These are phyloP conservation scores for Diachrysia chrysitis DNA, from an alignment of 2,888 invertebrate genomes.

Conservation along the genomic window DNA sequence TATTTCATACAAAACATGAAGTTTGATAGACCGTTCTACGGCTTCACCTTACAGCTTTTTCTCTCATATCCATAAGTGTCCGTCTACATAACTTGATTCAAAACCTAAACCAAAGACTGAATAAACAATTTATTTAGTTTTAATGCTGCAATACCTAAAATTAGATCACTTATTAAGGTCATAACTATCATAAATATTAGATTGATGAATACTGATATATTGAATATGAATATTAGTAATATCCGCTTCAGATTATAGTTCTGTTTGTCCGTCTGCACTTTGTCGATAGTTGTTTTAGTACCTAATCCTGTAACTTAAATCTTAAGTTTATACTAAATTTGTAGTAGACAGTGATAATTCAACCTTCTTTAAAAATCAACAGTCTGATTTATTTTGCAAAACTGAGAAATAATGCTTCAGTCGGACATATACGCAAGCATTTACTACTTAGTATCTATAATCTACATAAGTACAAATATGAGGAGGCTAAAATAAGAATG, in stretches of 20 bases:
- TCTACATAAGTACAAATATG: neutral
- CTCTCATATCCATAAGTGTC: neutral
- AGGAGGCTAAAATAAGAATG: constrained; percentile 29
- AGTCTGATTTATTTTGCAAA: no score
- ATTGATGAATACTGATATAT: no score
- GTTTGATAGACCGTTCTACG: neutral
- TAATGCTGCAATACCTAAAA: neutral
- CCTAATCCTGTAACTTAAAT: no score
- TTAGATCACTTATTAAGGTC: constrained; percentile 28
- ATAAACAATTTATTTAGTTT: neutral
- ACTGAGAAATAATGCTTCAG: neutral
- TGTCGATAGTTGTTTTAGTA: neutral
- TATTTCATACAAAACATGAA: no score
- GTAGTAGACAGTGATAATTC: no score
- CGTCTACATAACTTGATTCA: neutral
- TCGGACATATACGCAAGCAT: neutral
- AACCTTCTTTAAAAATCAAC: no score
- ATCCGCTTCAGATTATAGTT: neutral
- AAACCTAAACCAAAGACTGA: neutral
- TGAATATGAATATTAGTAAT: no score
- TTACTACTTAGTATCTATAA: neutral
- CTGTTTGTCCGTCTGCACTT: neutral
- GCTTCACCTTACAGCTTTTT: neutral
- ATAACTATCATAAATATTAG: constrained; percentile 20
- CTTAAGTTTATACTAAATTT: no score